phyloP scores from a whole-genome alignment of 2,113 vertebrate genomes.

The Panurus biarmicus region DNA sequence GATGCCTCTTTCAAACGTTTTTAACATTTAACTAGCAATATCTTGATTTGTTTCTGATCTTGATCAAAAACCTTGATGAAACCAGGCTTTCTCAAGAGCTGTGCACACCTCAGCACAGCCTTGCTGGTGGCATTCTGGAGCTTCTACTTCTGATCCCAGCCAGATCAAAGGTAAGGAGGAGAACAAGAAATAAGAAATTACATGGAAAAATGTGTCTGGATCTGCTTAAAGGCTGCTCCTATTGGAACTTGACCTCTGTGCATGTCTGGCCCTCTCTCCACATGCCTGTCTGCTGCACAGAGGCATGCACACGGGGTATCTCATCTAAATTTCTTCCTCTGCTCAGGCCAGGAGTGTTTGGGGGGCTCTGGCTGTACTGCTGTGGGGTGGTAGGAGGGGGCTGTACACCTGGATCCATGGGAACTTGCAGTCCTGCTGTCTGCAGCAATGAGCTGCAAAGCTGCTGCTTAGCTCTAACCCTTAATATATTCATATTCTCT shows the following conservation, averaged over 20 bases:
- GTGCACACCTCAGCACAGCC: neutral
- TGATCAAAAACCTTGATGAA: neutral
- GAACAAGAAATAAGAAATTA: neutral
- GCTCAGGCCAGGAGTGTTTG: neutral
- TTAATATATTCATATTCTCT: neutral
- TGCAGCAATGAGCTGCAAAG: neutral
- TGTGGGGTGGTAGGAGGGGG: neutral
- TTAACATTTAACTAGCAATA: neutral
- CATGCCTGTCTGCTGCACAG: neutral
- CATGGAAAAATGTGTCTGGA: neutral
- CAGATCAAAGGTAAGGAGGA: neutral
- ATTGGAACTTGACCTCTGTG: rapidly evolving
- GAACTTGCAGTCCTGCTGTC: neutral
- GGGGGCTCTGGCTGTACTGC: neutral
- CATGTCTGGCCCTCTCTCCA: rapidly evolving
- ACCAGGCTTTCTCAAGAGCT: neutral
- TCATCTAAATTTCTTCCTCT: neutral
- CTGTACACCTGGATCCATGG: neutral
- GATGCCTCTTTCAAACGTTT: neutral
- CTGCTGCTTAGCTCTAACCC: neutral
- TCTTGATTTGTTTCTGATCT: no score
- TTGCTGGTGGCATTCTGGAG: neutral
- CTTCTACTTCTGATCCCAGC: neutral
- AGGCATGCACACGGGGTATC: neutral
- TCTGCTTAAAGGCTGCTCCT: neutral